Base-by-base conservation (phyloP, 2,113 vertebrate genomes). In the Eubucco bourcierii region DNA sequence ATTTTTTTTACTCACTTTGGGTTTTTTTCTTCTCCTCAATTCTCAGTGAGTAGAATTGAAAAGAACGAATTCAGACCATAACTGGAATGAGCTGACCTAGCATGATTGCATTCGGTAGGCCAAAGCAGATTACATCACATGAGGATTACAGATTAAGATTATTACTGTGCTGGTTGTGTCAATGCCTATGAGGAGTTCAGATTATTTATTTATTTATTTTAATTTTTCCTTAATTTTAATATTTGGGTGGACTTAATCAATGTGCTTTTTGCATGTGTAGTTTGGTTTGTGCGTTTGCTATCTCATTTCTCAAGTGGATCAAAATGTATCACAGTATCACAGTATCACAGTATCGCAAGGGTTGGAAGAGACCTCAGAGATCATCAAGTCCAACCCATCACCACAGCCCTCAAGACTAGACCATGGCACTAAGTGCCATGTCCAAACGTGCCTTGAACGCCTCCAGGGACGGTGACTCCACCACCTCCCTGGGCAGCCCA, bases 71-170 rank as follows among this genome's bases (percentile, higher is more conserved):
- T 5, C 18, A 68, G 85, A 83, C 20, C 23, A 25, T 50, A 74
- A 19, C 33, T 68, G n/a, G 34, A 78, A 78, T 72, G 59, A 94
- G 67, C 65, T 90, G 87, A 85, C 65, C 50, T 77, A 81, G 80
- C 50, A n/a, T 46, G 61, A 93, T 80, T 90, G 70, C 79, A 87
- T 58, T 59, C 0, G 0, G 50, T 71, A 75, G 41, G 68, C 68
- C 14, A 91, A 96, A 93, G 82, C 84, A 90, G 80, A 80, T 96
- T 96, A 95, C 89, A 72, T 95, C 91, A 89, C 87, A 83, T 47
- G 8, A 85, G 94, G 93, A 91, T 94, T 91, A 90, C 20, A 88
- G 84, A 90, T 83, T 93, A 91, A 91, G 80, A 88, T 83, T 80
- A 88, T 83, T 80, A 75, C 82, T 68, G 61, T 80, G 29, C 84